Evolutionary conservation across 2,888 invertebrate species (phyloP).

Genomic region (Petrolisthes manimaculis): DNA sequence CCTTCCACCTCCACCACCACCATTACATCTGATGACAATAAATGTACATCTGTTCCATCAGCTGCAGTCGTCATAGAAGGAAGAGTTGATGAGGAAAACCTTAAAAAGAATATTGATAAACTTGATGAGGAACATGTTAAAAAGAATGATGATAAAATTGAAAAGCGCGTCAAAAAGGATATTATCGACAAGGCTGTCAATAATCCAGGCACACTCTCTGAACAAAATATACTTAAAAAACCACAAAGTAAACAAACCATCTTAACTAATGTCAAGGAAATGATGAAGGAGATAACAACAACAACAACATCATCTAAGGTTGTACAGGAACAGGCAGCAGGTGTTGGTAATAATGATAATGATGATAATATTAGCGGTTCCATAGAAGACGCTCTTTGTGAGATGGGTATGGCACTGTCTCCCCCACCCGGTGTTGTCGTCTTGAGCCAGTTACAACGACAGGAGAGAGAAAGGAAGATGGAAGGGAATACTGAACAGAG

Average conservation of each 20-base stretch:
- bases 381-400: conserved; percentile 1
- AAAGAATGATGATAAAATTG: background rate
- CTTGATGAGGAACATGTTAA: background rate
- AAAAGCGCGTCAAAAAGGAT: background rate
- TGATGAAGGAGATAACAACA: background rate
- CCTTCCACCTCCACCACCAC: too few species aligned
- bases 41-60: too few species aligned
- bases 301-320: background rate
- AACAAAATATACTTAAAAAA: too few species aligned
- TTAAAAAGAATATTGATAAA: too few species aligned
- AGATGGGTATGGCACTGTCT: conserved; percentile 9
- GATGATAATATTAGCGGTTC: background rate
- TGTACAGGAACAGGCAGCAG: background rate
- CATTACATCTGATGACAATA: too few species aligned
- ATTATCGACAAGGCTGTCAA: too few species aligned
- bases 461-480: background rate
- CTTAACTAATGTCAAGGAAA: too few species aligned
- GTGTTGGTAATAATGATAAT: background rate
- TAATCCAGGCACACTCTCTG: too few species aligned
- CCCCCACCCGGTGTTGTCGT: background rate
- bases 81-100: too few species aligned
- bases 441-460: background rate
- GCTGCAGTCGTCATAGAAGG: too few species aligned
- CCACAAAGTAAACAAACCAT: too few species aligned
- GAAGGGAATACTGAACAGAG: background rate